phyloP scores from a whole-genome alignment of 2,113 vertebrate species.

The Gasterosteus nipponicus region DNA sequence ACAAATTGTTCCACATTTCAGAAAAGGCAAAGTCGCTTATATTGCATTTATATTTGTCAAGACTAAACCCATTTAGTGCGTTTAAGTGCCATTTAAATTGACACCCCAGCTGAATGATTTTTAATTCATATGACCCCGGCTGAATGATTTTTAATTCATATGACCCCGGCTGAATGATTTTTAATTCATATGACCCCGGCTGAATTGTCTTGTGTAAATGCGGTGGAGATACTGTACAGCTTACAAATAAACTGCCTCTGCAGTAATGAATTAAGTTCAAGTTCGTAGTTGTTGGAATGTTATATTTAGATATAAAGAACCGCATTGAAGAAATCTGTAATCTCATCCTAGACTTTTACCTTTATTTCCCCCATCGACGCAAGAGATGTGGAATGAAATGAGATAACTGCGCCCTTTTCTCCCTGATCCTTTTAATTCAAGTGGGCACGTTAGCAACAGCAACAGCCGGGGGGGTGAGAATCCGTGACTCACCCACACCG shows the following conservation, averaged over 20 bases:
- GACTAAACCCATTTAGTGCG: too few relatives aligned
- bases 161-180: neutral
- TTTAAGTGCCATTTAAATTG: too few relatives aligned
- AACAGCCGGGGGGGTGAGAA: neutral
- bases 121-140: constrained; percentile 1
- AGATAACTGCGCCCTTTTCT: constrained; percentile 1
- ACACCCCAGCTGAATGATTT: neutral
- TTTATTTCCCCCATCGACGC: neutral
- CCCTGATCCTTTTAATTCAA: constrained; percentile 23
- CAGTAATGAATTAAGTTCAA: neutral
- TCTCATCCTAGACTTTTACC: neutral
- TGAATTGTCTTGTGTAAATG: neutral
- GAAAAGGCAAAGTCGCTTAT: too few relatives aligned
- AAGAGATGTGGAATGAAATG: neutral
- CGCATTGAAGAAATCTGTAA: neutral
- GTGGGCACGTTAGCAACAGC: constrained; percentile 27
- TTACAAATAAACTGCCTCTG: constrained; percentile 1
- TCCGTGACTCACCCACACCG: neutral
- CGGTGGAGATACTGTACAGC: neutral
- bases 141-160: constrained; percentile 11
- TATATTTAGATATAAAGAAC: neutral
- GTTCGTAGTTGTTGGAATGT: neutral
- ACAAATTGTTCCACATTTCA: too few relatives aligned
- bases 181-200: constrained; percentile 11
- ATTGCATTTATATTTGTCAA: too few relatives aligned